Base-by-base conservation (phyloP, 2,113 vertebrate species). In the Dasypus novemcinctus region DNA sequence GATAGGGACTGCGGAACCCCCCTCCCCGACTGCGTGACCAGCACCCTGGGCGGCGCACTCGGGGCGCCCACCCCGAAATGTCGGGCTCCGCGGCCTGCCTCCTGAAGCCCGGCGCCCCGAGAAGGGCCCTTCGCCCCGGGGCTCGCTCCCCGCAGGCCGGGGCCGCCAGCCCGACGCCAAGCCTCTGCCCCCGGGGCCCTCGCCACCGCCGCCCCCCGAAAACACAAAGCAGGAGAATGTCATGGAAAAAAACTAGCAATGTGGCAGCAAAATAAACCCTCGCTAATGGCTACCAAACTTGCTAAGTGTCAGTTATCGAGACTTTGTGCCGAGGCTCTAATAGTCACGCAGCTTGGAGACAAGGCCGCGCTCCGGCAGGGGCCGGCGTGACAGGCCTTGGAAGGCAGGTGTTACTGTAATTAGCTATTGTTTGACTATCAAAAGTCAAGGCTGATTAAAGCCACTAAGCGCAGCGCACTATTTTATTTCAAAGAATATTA, bases 341-440 rank as follows among this genome's bases (percentile, higher is more conserved):
- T 98, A 96, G 98, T 98, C 98, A 96, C 0, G 98, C 99, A 98
- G 98, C 98, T 98, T 98, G 97, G 98, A 98, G 99, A 98, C 98
- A 98, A 99, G 98, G 98, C 98, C 98, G 97, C 98, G 99, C 98
- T 99, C 99, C 99, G 99, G 99, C 99, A 99, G 98, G 98, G 98
- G 99, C 99, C 99, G 98, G 97, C 98, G 96, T 98, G 99, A 98
- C 99, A 98, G 98, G 98, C 99, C 99, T 99, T 98, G 98, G 99
- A 98, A 99, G 99, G 99, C 99, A 99, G 99, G 99, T 99, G 99
- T 99, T 99, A 99, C 99, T 99, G 99, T 99, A 99, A 99, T 99
- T 99, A 99, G 99, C 99, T 99, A 99, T 99, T 99, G 99, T 99
- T 99, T 99, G 99, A 99, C 99, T 99, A 99, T 99, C 99, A 99